Base-by-base conservation (phyloP, 2,888 invertebrate species). In the Drosophila leonis region DNA sequence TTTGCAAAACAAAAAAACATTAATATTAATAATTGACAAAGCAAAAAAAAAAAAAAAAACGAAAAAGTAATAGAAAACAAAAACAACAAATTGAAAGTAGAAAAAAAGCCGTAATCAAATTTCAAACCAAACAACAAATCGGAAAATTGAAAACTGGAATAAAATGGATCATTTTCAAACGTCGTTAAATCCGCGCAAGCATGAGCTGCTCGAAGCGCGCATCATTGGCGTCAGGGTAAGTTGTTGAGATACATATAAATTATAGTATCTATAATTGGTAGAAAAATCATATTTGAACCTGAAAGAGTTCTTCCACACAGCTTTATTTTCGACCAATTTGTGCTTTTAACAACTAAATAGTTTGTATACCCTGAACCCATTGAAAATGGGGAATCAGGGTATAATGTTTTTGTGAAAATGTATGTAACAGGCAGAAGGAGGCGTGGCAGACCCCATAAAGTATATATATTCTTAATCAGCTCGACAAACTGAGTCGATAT, bases 141-240 rank as follows among this genome's bases (percentile, higher is more conserved):
- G n/a, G 7, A 46, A 39, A 63, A 55, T 15, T 35, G 51, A 65
- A 55, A 29, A 41, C 52, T 35, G 10, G 37, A 56, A n/a, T n/a
- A 39, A 54, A 63, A 98, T 98, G 98, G 98, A 98, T 95, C 97
- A 97, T 94, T 97, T 98, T 96, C 97, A 97, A 95, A 96, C 97
- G 95, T 96, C 97, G 95, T 95, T 99, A 94, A 98, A 99, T 95
- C 98, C 98, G 94, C 96, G 98, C 94, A 99, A 98, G 95, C 98
- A 98, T 95, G 98, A 99, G 95, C 96, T 99, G 94, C 95, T 99
- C 94, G 99, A 99, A 95, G 98, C 98, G 93, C 96, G 99, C 94
- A 98, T 98, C 95, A 96, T 98, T 94, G 98, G 98, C 94, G 97
- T 97, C 94, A 96, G 98, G 97, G 98, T 98, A 94, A 96, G 97